Evolutionary conservation across 1,140 invertebrate genomes (phyloP), one percentile per base, ranked within the genome.

Genomic region (Orussus abietinus): DNA sequence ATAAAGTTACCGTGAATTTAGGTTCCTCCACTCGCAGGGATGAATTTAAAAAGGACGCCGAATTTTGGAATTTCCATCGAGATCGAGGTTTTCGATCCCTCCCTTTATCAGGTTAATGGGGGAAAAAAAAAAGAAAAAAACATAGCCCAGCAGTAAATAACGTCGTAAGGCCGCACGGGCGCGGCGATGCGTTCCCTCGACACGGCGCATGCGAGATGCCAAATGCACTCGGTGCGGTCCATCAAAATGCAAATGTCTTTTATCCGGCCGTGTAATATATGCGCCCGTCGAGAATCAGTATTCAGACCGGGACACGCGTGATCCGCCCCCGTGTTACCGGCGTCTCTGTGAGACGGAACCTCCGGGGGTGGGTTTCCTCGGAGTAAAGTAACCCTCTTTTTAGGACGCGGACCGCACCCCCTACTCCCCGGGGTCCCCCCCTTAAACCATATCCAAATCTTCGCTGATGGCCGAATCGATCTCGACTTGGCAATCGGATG

Each of bases 241-340:
- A 64, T 64, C 62, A 64, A 64, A 64, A 64, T 64, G 62, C 62
- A 63, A 64, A 64, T 64, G 45, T 59, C 58, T 63, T 64, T 64
- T 62, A 64, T 64, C 58, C 58, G 47, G 47, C 41, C 14, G 30
- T 55, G 49, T 64, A 64, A 64, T 63, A 35, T 63, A 64, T 64
- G 60, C 62, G 56, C 53, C 59, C 55, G 52, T 55, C 49, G 58
- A 59, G 58, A 64, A 64, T 64, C 60, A 62, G 62, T 63, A 64
- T 64, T 64, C 60, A 60, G 45, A 44, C 45, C 48, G 57, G 51
- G 53, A n/a, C 42, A 42, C 49, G 44, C 46, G 38, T 48, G 62
- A 63, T 57, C 54, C 60, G 44, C 52, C 59, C 54, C 52, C 48
- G 37, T 48, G 44, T 31, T 40, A 41, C 41, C 26, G 38, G 30